phyloP scores from a whole-genome alignment of 2,797 vertebrate species.

The Acipenser oxyrinchus region DNA sequence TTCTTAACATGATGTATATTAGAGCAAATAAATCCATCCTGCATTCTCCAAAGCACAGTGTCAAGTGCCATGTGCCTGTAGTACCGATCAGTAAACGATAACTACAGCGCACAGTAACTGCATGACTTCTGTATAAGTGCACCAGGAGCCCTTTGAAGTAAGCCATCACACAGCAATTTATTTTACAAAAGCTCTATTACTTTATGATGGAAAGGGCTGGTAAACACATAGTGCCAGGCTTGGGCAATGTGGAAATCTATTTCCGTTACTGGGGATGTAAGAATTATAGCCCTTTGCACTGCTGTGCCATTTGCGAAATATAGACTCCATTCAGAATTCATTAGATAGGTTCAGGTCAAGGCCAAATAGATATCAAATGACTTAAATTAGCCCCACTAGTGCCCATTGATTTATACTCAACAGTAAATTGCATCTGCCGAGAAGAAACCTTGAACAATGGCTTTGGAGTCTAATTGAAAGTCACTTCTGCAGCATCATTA shows the following conservation, averaged over 20 bases:
- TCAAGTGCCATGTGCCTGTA: no score
- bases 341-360: constrained; percentile 51
- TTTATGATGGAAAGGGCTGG: constrained; percentile 57
- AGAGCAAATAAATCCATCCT: no score
- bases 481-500: constrained; percentile 20
- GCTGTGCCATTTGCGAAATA: constrained; percentile 51
- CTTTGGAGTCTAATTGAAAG: constrained; percentile 50
- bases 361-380: constrained; percentile 70
- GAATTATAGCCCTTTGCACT: constrained; percentile 44
- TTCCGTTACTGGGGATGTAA: constrained; percentile 24
- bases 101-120: no score
- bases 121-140: no score
- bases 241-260: constrained; percentile 61
- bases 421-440: constrained; percentile 59
- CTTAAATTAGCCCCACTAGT: constrained; percentile 68
- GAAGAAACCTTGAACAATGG: constrained; percentile 25
- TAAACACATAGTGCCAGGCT: constrained; percentile 62
- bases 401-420: constrained; percentile 58
- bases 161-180: constrained; percentile 38
- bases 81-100: no score
- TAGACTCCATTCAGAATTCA: constrained; percentile 50
- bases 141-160: no score
- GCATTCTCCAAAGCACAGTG: no score
- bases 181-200: constrained; percentile 43
- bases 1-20: no score